Conservation (phyloP, 2,888 invertebrate species). For the Diplolepis rosae region DNA sequence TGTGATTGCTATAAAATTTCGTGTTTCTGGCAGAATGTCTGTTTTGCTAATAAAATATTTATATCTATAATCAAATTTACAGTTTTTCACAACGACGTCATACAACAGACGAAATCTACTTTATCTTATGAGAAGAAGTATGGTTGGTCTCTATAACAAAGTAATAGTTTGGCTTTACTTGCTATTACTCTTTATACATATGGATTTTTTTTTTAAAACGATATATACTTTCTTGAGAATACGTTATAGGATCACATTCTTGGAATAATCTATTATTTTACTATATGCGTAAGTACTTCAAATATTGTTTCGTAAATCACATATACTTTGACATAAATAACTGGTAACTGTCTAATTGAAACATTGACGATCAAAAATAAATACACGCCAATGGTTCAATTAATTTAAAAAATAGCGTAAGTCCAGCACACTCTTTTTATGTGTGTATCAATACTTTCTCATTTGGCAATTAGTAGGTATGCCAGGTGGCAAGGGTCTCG, state of each 20-base stretch:
- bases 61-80: neutral
- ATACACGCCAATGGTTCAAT: too few relatives aligned
- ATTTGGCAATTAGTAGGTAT: constrained; percentile 37
- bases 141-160: neutral
- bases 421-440: neutral
- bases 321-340: neutral
- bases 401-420: neutral
- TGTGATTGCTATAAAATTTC: too few relatives aligned
- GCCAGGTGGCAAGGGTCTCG: constrained; percentile 43
- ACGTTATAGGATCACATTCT: neutral
- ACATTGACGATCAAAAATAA: too few relatives aligned
- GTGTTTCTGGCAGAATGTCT: neutral
- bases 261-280: constrained; percentile 5
- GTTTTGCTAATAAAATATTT: neutral
- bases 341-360: neutral
- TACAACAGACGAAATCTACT: neutral
- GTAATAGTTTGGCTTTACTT: neutral
- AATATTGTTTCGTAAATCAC: neutral
- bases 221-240: neutral
- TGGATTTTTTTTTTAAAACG: neutral
- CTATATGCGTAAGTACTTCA: neutral
- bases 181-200: neutral
- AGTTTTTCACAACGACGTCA: neutral
- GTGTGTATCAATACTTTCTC: constrained; percentile 38
- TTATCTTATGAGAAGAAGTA: neutral